Base-by-base conservation (phyloP, 2,888 invertebrate species). In the Leptopilina syphax region DNA sequence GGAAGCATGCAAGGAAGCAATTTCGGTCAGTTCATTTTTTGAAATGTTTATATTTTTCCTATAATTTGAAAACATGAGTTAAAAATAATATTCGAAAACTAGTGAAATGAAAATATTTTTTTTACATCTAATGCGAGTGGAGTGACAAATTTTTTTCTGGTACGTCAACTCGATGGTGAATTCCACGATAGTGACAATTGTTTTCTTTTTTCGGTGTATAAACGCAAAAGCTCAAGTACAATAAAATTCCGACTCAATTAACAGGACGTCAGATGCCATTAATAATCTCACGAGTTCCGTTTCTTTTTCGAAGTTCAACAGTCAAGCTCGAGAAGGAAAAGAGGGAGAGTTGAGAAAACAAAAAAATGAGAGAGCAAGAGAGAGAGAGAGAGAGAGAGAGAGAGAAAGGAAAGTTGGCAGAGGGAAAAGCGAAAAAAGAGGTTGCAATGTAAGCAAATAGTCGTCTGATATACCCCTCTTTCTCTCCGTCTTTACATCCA, bases 241-340 rank as follows among this genome's bases (percentile, higher is more conserved):
- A 89, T 89, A 89, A 89, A 89, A 89, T 89, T 87, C 87, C 87
- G 78, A 88, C 89, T 89, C 89, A 89, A 89, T 89, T 89, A 89
- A 89, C 87, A 87, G 83, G 83, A 87, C 87, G 87, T 87, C 87
- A 84, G 84, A 86, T 85, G 84, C 84, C 89, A 88, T 90, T 90
- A 89, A 89, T 90, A 89, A 89, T 88, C 87, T 84, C 83, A 76
- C 85, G 83, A 82, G 84, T 82, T 79, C 77, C 80, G 54, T 70
- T 41, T 77, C 68, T 81, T 78, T 76, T 76, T 63, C 60, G 78
- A 70, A 79, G 79, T 76, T 81, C 80, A 57, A 79, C 78, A 79
- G 79, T 41, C 79, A 65, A 24, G 73, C 44, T 44, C 8, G 44
- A 6, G 44, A 44, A 44, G 80, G n/a, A 78, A 76, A 77, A 70